Conservation (phyloP, 2,797 vertebrate genomes). For the Acanthurus tractus region DNA sequence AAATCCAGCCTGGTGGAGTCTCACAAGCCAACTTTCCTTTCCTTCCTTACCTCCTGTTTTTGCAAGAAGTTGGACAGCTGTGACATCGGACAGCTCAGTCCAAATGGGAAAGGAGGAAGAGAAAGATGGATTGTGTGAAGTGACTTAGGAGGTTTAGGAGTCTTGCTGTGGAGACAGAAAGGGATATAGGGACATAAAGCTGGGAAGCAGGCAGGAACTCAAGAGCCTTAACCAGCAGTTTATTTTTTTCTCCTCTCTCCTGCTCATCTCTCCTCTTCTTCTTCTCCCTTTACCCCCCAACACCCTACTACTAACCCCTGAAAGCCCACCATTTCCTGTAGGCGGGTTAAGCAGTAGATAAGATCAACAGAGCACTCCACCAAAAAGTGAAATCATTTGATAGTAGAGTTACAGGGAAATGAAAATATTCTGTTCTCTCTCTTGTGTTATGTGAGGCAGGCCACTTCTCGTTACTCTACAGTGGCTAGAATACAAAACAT, state of each 20-base stretch:
- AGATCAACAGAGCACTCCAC: conserved; percentile 69
- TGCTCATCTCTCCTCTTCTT: conserved; percentile 42
- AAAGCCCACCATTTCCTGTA: conserved; percentile 67
- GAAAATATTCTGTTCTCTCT: conserved; percentile 71
- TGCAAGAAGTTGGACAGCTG: conserved; percentile 14
- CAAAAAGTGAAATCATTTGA: conserved; percentile 80
- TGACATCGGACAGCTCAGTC: neutral
- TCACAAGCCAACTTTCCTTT: conserved; percentile 56
- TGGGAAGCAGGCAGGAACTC: conserved; percentile 38
- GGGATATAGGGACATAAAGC: conserved; percentile 32
- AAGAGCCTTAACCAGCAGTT: conserved; percentile 34
- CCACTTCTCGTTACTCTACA: conserved; percentile 39
- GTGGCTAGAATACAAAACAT: neutral
- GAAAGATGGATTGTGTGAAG: conserved; percentile 45
- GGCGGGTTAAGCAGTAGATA: conserved; percentile 63
- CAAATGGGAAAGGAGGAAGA: conserved; percentile 1
- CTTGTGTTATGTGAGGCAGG: conserved; percentile 62
- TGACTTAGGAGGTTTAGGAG: conserved; percentile 58
- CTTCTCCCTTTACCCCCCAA: conserved; percentile 42
- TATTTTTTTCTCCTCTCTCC: conserved; percentile 33
- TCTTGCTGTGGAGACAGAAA: conserved; percentile 41
- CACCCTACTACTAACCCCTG: conserved; percentile 65
- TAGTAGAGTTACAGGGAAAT: conserved; percentile 59
- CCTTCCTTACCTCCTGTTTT: conserved; percentile 57
- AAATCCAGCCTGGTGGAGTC: conserved; percentile 62